Percentiles rank a stretch among this genome's conserved stretches.
Conservation (phyloP, 2,888 invertebrate species). For the Myathropa florea region DNA sequence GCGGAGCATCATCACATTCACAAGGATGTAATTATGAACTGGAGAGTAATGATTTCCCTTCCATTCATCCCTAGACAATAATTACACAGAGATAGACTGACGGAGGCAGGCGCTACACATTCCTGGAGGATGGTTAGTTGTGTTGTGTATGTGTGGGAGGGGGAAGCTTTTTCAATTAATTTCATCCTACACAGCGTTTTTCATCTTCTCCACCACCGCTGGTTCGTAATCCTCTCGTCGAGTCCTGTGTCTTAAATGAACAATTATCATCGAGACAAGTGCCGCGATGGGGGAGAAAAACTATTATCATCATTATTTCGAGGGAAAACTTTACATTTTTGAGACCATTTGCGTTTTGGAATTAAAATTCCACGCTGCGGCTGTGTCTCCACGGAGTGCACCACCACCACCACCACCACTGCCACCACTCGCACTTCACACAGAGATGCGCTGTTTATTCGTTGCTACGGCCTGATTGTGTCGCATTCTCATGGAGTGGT, state of each 20-base stretch:
- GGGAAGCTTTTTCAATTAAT: slow-evolving; percentile 62
- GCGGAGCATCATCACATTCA: slow-evolving; percentile 48
- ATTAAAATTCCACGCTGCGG: slow-evolving; percentile 48
- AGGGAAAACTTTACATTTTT: slow-evolving; percentile 40
- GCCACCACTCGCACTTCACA: slow-evolving; percentile 27
- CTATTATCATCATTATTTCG: slow-evolving; percentile 60
- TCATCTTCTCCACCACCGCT: not conserved
- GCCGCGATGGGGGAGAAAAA: slow-evolving; percentile 27
- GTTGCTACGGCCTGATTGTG: slow-evolving; percentile 36
- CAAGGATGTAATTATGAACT: slow-evolving; percentile 67
- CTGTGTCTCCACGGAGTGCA: slow-evolving; percentile 7
- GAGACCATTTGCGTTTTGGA: slow-evolving; percentile 62
- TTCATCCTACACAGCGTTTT: slow-evolving; percentile 41
- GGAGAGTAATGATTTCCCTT: slow-evolving; percentile 68
- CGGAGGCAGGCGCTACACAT: not conserved
- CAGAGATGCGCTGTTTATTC: slow-evolving; percentile 52
- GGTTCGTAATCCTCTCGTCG: not conserved
- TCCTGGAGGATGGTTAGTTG: not conserved
- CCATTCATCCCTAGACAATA: slow-evolving; percentile 67
- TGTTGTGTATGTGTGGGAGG: not conserved
- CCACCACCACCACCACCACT: not conserved
- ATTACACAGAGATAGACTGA: slow-evolving; percentile 37
- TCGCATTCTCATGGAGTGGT: slow-evolving; percentile 5
- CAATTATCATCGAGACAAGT: slow-evolving; percentile 64
- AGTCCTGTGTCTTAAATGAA: slow-evolving; percentile 56